Conservation (phyloP, 2,888 invertebrate species). For the Dorcus hopei region DNA sequence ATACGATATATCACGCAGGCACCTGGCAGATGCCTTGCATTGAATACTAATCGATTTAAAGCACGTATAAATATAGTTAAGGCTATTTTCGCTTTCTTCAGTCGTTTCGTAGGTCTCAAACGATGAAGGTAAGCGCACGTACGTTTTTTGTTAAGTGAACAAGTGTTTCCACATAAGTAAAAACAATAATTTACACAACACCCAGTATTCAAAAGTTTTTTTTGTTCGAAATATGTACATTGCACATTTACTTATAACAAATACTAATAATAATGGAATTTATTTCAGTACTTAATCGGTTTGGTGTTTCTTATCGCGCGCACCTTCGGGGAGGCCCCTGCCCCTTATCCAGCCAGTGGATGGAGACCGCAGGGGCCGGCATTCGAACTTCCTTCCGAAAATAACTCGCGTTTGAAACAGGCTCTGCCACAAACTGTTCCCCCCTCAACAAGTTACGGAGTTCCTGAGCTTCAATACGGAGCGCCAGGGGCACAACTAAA, state of each 20-base stretch:
- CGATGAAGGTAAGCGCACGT: slow-evolving; percentile 3
- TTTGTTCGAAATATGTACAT: too few species aligned
- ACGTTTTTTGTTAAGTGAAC: too few species aligned
- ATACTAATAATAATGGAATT: too few species aligned
- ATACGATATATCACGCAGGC: slow-evolving; percentile 1
- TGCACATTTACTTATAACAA: too few species aligned
- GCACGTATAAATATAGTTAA: slow-evolving; percentile 6
- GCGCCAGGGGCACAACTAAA: not conserved
- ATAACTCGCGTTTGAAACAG: not conserved
- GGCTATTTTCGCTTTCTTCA: slow-evolving; percentile 1
- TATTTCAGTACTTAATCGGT: too few species aligned
- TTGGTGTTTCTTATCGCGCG: too few species aligned
- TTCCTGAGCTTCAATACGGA: not conserved
- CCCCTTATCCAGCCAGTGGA: slow-evolving; percentile 4
- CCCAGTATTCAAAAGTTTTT: too few species aligned
- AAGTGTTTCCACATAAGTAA: too few species aligned
- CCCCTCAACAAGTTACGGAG: not conserved
- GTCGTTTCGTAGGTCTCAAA: not conserved
- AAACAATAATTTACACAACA: too few species aligned
- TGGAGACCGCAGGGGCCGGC: slow-evolving; percentile 5
- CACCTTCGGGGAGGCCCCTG: not conserved
- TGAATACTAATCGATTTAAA: slow-evolving; percentile 3
- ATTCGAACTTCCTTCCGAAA: slow-evolving; percentile 2
- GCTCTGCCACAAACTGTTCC: not conserved
- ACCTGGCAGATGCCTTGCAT: not conserved